phyloP scores from a whole-genome alignment of 2,797 vertebrate species.

The Agapornis canus region DNA sequence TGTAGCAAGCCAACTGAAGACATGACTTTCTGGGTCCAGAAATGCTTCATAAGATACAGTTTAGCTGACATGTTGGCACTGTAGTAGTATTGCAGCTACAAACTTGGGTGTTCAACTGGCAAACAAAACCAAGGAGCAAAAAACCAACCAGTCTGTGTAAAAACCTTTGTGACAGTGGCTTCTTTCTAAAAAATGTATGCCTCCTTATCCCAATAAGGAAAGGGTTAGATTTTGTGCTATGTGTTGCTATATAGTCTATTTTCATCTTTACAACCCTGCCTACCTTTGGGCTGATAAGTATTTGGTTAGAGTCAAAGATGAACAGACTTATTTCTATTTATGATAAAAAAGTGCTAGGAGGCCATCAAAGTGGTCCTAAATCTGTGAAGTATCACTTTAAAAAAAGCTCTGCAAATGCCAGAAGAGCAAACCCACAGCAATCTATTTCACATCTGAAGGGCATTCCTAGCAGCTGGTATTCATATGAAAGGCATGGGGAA shows the following conservation, averaged over 20 bases:
- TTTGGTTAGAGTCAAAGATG: neutral
- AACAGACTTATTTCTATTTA: neutral
- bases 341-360: neutral
- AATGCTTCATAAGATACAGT: slow-evolving; percentile 17
- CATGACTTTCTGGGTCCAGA: neutral
- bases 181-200: neutral
- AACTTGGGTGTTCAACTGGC: slow-evolving; percentile 7
- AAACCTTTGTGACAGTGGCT: neutral
- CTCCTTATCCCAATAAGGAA: neutral
- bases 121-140: slow-evolving; percentile 30
- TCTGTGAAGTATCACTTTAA: neutral
- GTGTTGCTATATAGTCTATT: neutral
- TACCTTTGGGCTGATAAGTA: slow-evolving; percentile 2
- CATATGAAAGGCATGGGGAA: slow-evolving; percentile 21
- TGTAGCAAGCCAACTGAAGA: slow-evolving; percentile 3
- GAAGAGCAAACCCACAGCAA: slow-evolving; percentile 7
- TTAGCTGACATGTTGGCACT: slow-evolving; percentile 14
- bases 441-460: slow-evolving; percentile 38
- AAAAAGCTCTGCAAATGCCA: slow-evolving; percentile 48
- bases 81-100: slow-evolving; percentile 14
- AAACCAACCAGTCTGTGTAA: neutral
- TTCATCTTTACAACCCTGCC: neutral
- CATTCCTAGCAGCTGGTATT: slow-evolving; percentile 11
- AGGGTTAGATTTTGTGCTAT: neutral
- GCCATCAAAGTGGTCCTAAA: neutral